Conservation (phyloP, 2,113 vertebrate species). For the Oxyura jamaicensis region DNA sequence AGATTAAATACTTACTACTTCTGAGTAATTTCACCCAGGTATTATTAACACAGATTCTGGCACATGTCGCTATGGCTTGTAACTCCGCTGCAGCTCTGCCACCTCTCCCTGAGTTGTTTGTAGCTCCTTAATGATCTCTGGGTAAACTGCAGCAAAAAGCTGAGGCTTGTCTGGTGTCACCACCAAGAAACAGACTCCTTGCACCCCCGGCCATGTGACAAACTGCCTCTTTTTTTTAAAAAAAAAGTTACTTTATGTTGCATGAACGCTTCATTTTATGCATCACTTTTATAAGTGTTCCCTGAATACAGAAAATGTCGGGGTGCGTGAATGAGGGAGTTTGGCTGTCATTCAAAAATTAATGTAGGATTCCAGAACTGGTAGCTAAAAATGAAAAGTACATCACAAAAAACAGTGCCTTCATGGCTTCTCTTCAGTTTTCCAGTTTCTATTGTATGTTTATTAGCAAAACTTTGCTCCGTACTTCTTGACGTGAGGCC, state of each 20-base stretch:
- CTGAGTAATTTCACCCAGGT: slow-evolving; percentile 15
- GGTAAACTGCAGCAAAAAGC: slow-evolving; percentile 2
- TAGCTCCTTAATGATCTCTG: neutral
- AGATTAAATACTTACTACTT: neutral
- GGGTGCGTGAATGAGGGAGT: neutral
- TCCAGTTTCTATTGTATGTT: neutral
- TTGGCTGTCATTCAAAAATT: neutral
- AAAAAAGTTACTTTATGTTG: neutral
- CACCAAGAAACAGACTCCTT: neutral
- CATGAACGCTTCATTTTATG: neutral
- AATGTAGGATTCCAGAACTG: accelerated
- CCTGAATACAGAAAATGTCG: neutral
- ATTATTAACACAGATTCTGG: neutral
- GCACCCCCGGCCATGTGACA: neutral
- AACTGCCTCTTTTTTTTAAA: neutral
- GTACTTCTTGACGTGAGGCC: neutral
- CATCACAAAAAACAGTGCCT: neutral
- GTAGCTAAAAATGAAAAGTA: neutral
- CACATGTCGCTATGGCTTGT: neutral
- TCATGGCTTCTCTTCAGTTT: neutral
- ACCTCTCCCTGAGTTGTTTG: neutral
- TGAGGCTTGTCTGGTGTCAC: neutral
- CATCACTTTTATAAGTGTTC: neutral
- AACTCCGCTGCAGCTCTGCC: neutral
- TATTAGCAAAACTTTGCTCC: slow-evolving; percentile 75